A percentile compares a stretch with the other conserved stretches of the same genome.
Conservation (phyloP, 2,888 invertebrate species). For the Andrena bucephala region DNA sequence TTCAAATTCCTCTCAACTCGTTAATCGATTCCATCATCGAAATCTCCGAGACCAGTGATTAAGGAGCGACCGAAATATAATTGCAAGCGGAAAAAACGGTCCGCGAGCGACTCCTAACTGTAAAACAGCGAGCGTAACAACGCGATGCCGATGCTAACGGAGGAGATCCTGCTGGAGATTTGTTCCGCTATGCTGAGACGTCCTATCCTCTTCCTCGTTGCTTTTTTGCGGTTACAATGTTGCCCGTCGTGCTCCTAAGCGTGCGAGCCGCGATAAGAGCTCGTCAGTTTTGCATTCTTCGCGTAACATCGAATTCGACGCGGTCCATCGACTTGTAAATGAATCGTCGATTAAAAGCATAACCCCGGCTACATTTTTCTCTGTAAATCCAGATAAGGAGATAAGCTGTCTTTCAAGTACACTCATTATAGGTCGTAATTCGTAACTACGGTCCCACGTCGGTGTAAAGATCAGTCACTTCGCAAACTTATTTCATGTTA, state of each 20-base stretch:
- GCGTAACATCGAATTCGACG: not conserved
- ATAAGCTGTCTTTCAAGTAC: not conserved
- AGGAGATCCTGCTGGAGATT: slow-evolving; percentile 74
- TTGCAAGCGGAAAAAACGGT: slow-evolving; percentile 46
- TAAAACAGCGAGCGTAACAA: slow-evolving; percentile 77
- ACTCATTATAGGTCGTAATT: not conserved
- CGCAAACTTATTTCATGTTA: too few relatives aligned
- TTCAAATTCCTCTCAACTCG: not conserved
- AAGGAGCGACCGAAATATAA: slow-evolving; percentile 37
- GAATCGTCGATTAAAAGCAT: not conserved
- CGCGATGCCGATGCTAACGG: slow-evolving; percentile 68
- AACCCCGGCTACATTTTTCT: not conserved
- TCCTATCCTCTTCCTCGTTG: slow-evolving; percentile 39
- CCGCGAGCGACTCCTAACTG: slow-evolving; percentile 75
- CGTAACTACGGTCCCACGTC: too few relatives aligned
- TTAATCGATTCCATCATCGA: slow-evolving; percentile 10
- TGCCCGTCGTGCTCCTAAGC: slow-evolving; percentile 21
- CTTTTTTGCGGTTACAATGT: slow-evolving; percentile 53
- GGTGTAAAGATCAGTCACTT: too few relatives aligned
- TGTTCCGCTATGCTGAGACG: slow-evolving; percentile 77
- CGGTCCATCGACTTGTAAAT: slow-evolving; percentile 1
- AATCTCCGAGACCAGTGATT: slow-evolving; percentile 36
- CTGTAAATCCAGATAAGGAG: not conserved
- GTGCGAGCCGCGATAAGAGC: not conserved
- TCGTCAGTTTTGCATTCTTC: not conserved